Conservation (phyloP, 2,797 vertebrate species). For the Pipistrellus nathusii region DNA sequence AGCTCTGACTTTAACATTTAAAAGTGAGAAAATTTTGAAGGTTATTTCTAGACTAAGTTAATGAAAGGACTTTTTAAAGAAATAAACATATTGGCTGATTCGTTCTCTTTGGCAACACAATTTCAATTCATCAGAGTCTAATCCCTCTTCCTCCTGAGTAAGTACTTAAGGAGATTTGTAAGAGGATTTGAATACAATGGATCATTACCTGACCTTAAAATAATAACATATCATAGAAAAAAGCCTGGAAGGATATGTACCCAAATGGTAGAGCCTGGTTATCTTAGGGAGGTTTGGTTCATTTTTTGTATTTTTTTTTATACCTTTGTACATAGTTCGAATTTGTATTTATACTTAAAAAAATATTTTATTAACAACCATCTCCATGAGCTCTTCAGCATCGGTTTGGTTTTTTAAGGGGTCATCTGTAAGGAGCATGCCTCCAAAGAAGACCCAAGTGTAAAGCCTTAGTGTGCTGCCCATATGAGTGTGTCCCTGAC, state of each 20-base stretch:
- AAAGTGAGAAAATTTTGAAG: slow-evolving; percentile 31
- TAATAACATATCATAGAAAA: slow-evolving; percentile 1
- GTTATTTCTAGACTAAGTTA: background rate
- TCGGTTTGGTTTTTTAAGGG: background rate
- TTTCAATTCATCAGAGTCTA: background rate
- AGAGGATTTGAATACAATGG: background rate
- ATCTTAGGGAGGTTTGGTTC: background rate
- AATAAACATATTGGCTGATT: background rate
- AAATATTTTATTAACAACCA: background rate
- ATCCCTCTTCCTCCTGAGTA: background rate
- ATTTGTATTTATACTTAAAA: slow-evolving; percentile 1
- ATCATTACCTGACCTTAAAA: background rate
- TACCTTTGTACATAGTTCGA: background rate
- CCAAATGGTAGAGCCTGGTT: background rate
- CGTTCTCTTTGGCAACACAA: background rate
- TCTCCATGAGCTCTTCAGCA: background rate
- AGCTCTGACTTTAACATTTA: slow-evolving; percentile 8
- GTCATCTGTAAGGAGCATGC: background rate
- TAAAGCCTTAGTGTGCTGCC: background rate
- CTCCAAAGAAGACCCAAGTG: background rate
- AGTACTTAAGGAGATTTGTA: background rate
- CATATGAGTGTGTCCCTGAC: background rate
- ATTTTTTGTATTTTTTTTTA: background rate
- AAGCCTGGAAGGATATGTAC: background rate
- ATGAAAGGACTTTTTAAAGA: slow-evolving; percentile 21